Conservation (phyloP, 2,888 invertebrate genomes). For the Xestia xanthographa region DNA sequence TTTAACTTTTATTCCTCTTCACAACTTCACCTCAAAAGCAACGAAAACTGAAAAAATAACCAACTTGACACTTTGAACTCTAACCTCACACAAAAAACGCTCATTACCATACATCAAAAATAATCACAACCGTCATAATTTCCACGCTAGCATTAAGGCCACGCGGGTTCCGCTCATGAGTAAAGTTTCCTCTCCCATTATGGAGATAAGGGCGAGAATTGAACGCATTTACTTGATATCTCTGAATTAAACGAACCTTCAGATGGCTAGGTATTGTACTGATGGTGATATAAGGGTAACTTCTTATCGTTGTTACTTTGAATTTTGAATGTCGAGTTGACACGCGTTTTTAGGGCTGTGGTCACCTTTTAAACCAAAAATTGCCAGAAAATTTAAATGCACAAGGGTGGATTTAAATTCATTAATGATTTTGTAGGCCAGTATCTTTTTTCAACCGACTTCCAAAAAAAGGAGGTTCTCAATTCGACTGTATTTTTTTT, state of each 20-base stretch:
- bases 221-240: conserved; percentile 67
- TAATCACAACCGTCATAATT: conserved; percentile 55
- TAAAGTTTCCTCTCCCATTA: conserved; percentile 67
- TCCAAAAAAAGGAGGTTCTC: no score
- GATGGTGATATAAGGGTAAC: conserved; percentile 42
- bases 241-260: conserved; percentile 63
- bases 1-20: no score
- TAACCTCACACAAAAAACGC: conserved; percentile 25
- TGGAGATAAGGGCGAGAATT: conserved; percentile 67
- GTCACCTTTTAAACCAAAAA: background rate
- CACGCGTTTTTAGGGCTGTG: conserved; percentile 15
- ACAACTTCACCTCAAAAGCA: background rate
- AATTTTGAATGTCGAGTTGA: conserved; percentile 14
- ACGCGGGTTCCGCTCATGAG: conserved; percentile 61
- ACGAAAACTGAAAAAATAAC: background rate
- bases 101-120: conserved; percentile 61
- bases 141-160: conserved; percentile 61
- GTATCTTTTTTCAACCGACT: no score
- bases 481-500: no score
- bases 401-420: background rate
- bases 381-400: background rate
- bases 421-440: background rate
- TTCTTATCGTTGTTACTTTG: conserved; percentile 44
- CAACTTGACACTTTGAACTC: background rate
- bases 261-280: conserved; percentile 47